Evolutionary conservation across 1,140 invertebrate genomes (phyloP).

Genomic region (Pinna nobilis): DNA sequence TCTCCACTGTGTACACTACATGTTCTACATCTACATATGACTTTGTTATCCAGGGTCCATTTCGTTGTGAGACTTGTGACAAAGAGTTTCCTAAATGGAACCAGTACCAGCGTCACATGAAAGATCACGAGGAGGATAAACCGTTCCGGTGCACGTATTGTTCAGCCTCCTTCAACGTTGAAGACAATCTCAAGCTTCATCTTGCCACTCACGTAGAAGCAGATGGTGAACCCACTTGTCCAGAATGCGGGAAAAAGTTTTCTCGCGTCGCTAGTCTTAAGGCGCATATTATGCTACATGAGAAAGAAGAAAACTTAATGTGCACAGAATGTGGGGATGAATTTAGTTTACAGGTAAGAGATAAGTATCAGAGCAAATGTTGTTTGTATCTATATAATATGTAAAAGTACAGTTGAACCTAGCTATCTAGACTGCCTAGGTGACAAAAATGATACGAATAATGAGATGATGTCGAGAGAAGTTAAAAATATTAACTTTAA

Average conservation of each 20-base stretch:
- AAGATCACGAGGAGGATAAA: conserved; percentile 80
- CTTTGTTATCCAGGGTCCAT: conserved; percentile 69
- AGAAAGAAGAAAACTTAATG: conserved; percentile 82
- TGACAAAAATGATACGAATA: too few relatives aligned
- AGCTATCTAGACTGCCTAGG: too few relatives aligned
- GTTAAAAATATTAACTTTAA: too few relatives aligned
- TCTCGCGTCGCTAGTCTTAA: conserved; percentile 82
- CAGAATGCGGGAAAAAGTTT: conserved; percentile 82
- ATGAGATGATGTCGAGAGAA: too few relatives aligned
- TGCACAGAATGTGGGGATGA: conserved; percentile 83
- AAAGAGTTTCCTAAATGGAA: conserved; percentile 78
- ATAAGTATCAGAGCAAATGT: not conserved
- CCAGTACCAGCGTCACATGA: conserved; percentile 77
- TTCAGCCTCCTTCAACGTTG: conserved; percentile 80
- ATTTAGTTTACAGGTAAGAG: conserved; percentile 81
- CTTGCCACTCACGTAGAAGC: conserved; percentile 78
- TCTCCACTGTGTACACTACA: too few relatives aligned
- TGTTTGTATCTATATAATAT: not conserved
- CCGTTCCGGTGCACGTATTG: conserved; percentile 80
- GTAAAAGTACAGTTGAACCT: not conserved
- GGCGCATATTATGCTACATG: conserved; percentile 82
- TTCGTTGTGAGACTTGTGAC: conserved; percentile 78
- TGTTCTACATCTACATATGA: too few relatives aligned
- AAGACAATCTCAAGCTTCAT: conserved; percentile 80
- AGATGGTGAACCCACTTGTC: conserved; percentile 76